phyloP scores from a whole-genome alignment of 2,113 vertebrate genomes.

The Cygnus buccinator region DNA sequence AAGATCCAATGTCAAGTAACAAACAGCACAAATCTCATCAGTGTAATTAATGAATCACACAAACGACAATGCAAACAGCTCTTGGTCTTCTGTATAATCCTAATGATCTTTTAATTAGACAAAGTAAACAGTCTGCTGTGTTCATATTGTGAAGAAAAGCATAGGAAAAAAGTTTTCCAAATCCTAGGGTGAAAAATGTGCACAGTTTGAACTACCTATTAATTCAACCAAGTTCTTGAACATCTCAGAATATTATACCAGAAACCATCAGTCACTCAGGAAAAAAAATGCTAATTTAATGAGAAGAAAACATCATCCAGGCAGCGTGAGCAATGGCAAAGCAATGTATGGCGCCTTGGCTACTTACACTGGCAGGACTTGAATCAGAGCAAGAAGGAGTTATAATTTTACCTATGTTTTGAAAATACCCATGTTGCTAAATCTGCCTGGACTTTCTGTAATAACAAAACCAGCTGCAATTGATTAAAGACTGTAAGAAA shows the following conservation, averaged over 20 bases:
- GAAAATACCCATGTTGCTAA: conserved; percentile 46
- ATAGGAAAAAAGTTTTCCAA: not conserved
- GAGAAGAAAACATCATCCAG: not conserved
- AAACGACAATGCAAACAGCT: conserved; percentile 27
- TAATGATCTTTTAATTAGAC: conserved; percentile 56
- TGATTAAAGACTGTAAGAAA: not conserved
- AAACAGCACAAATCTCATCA: not conserved
- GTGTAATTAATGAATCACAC: not conserved
- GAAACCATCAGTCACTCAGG: not conserved
- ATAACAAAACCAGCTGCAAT: conserved; percentile 6
- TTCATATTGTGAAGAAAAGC: conserved; percentile 14
- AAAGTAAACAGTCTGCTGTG: not conserved
- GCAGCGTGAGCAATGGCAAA: not conserved
- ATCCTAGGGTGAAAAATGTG: not conserved
- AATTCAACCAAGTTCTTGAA: not conserved
- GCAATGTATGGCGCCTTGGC: not conserved
- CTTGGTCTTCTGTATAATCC: conserved; percentile 4
- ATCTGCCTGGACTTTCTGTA: conserved; percentile 30
- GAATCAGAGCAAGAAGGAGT: not conserved
- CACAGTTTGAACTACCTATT: not conserved
- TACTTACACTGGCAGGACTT: not conserved
- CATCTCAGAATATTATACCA: not conserved
- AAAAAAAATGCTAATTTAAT: not conserved
- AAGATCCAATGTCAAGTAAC: conserved; percentile 7
- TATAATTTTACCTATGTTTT: conserved; percentile 53